Base-by-base conservation (phyloP, 2,113 vertebrate species). In the Aphyosemion australe region DNA sequence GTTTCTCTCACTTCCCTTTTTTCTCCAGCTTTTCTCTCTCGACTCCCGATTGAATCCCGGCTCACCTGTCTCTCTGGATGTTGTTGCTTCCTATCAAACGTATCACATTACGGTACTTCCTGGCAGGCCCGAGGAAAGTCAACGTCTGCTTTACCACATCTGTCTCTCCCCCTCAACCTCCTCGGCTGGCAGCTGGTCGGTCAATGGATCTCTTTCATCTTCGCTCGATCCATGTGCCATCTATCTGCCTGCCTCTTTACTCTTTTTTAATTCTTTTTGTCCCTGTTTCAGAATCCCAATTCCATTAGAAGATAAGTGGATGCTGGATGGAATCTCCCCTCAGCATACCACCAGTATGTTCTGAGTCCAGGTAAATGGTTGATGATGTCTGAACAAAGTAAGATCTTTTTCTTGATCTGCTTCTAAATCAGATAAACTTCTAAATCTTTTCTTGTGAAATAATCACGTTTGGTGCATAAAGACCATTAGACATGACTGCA, bases 261-360 rank as follows among this genome's bases (percentile, higher is more conserved):
- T 79, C 54, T 74, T 61, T 13, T 11, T 53, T 71, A 57, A 55
- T 41, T 49, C 59, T 43, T 39, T 65, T 54, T 39, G 31, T 32
- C 65, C 48, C 39, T 1, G 16, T 69, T 82, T 77, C 65, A 82
- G 72, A 81, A 52, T 64, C 77, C 51, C 66, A 80, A 84, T 83
- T 43, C 72, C 62, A 79, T 77, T 70, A 84, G 34, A 11, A 49
- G 4, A 1, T 16, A 3, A 61, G 57, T 66, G 60, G 50, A 14
- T 43, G 69, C 55, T 15, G 43, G 56, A 48, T 19, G 59, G 73
- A 74, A 73, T 78, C 53, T 72, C 64, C 57, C 74, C 61, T 2
- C 16, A 67, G 57, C 41, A 19, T 60, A 47, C 59, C 68, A 48
- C 61, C 58, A 61, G 42, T 50, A 56, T 47, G 52, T 4, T 26